Evolutionary conservation across 1,140 invertebrate species (phyloP), one percentile per base, ranked within the genome.

Genomic region (Rhagoletis pomonella): DNA sequence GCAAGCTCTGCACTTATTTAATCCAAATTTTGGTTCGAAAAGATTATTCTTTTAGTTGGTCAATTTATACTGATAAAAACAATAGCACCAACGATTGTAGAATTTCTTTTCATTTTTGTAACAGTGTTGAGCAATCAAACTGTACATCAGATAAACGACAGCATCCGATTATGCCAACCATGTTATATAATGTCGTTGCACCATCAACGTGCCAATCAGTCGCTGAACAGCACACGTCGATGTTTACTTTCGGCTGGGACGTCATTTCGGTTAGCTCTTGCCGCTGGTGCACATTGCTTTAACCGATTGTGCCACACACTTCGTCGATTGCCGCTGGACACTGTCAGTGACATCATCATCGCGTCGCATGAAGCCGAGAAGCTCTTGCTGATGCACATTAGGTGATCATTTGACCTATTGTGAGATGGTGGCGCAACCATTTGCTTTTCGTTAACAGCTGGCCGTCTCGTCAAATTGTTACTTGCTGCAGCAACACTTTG

Each of bases 331-430:
- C 10, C 17, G 42, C 39, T 44, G 67, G 42, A 47, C 67, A 73
- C 67, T 73, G 64, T 47, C 67, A 73, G 10, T 73, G 67, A 73
- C 67, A 73, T 73, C 67, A 73, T 73, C 39, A 44, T 69, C 67
- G 39, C 12, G 42, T 44, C 14, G 39, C 67, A 47, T 12, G 67
- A 69, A 10, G 14, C 9, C 4, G 67, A 47, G 67, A 73, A 39
- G 42, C 44, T 44, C 12, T 42, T 73, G 42, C 3, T 29, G 29
- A 29, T 29, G 29, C 29, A 29, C 29, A 29, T 29, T 29, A 29
- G 29, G 29, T 29, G 1, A 29, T 29, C 29, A 29, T 29, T 29
- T 29, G 29, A 29, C 29, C 29, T 29, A 29, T 29, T 29, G 29
- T 29, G 29, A 44, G 14, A 73, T 47, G 39, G 67, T 73, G 10